Base-by-base conservation (phyloP, 1,140 invertebrate species). In the Gonatopus flavifemur region DNA sequence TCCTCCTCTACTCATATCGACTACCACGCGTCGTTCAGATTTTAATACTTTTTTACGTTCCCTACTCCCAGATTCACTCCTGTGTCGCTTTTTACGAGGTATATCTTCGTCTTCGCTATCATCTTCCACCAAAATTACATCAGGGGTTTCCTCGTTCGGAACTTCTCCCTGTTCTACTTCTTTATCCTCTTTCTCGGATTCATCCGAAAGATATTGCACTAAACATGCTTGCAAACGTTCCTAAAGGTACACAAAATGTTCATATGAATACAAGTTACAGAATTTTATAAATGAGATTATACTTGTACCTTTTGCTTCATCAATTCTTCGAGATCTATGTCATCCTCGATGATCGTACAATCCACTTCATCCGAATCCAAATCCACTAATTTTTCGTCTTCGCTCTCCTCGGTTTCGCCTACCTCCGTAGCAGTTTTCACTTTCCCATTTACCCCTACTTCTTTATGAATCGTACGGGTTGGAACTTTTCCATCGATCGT, bases 321-420 rank as follows among this genome's bases (percentile, higher is more conserved):
- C 49, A 94, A 74, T 54, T 93, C 91, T 68, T 93, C 91, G 6
- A 93, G 73, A 73, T 93, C 91, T 49, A 93, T 85, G 59, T 93
- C 91, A 66, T 92, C 89, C 70, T 92, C 89, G 44, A 90, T 86
- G 20, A 90, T 83, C 5, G 83, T 82, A 43, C 90, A 82, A 62
- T 89, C 87, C 21, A 89, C 80, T 48, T 80, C 81, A 53, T 85
- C 88, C 53, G 87, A 89, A 55, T 87, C 87, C 56, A 84, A 83
- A 66, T 90, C 88, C 43, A 85, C 81, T 60, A 87, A 67, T 52
- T 82, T 83, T 49, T 82, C 82, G 46, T 82, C 81, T 62, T 84
- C 85, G 59, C 84, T 84, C 45, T 88, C 86, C 55, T 84, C 86
- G 0, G 88, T 88, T 22, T 85, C 86, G 43, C 87, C 82, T 25